phyloP scores from a whole-genome alignment of 2,888 invertebrate species.

The Drosophila recens region DNA sequence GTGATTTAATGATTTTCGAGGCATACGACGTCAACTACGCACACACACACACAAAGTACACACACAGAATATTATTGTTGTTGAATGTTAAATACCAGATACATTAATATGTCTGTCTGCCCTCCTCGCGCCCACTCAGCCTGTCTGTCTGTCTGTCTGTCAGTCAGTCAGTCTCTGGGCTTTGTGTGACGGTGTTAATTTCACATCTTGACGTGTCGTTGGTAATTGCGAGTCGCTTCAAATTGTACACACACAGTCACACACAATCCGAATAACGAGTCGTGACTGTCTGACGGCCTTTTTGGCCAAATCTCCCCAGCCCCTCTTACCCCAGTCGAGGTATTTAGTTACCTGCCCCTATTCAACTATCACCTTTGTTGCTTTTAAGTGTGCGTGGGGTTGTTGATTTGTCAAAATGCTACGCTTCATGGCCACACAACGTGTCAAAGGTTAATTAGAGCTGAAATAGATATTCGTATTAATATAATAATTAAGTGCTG shows the following conservation, averaged over 20 bases:
- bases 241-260: slow-evolving; percentile 63
- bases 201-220: slow-evolving; percentile 82
- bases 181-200: slow-evolving; percentile 81
- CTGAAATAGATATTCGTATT: slow-evolving; percentile 76
- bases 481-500: slow-evolving; percentile 79
- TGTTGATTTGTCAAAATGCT: slow-evolving; percentile 78
- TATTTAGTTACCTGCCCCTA: slow-evolving; percentile 36
- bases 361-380: slow-evolving; percentile 55
- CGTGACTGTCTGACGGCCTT: slow-evolving; percentile 66
- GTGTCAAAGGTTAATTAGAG: slow-evolving; percentile 79
- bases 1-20: slow-evolving; percentile 81
- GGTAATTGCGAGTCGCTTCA: slow-evolving; percentile 80
- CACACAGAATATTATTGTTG: slow-evolving; percentile 65
- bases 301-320: slow-evolving; percentile 36
- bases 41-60: slow-evolving; percentile 7
- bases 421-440: slow-evolving; percentile 49
- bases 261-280: slow-evolving; percentile 58
- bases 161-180: slow-evolving; percentile 36
- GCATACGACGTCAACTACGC: slow-evolving; percentile 63
- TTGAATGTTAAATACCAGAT: slow-evolving; percentile 80
- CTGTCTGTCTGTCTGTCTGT: slow-evolving; percentile 5
- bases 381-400: slow-evolving; percentile 46
- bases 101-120: slow-evolving; percentile 73
- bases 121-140: slow-evolving; percentile 14
- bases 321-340: not conserved